A percentile compares a stretch with the other conserved stretches of the same genome.
phyloP scores from a whole-genome alignment of 35 echinoderm and acorn worm species.

The Chiridota heheva region DNA sequence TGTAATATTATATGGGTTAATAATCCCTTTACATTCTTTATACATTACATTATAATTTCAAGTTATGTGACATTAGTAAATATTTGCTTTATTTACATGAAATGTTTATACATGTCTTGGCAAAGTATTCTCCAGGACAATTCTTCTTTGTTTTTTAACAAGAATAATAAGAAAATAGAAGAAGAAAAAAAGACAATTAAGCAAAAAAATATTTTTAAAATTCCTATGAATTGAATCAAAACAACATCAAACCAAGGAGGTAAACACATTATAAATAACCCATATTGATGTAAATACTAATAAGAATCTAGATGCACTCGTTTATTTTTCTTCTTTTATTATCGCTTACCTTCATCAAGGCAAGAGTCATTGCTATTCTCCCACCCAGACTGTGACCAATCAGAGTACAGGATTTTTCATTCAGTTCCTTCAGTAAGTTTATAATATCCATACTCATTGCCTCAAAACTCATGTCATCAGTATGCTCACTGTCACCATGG shows the following conservation, averaged over 20 bases:
- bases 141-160: no score
- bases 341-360: conserved; percentile 68
- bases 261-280: neutral
- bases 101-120: no score
- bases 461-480: conserved; percentile 61
- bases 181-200: no score
- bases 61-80: no score
- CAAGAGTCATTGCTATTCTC: conserved; percentile 69
- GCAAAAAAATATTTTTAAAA: no score
- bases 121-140: no score
- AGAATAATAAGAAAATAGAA: no score
- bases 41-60: no score
- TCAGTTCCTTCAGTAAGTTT: conserved; percentile 57
- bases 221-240: neutral
- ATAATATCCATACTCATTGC: conserved; percentile 71
- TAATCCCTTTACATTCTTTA: no score
- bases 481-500: conserved; percentile 88
- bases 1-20: no score
- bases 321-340: neutral
- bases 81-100: no score
- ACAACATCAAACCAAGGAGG: neutral
- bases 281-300: neutral
- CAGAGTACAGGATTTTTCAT: conserved; percentile 46
- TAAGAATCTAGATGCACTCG: neutral
- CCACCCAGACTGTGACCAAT: conserved; percentile 96